Evolutionary conservation across 2,113 vertebrate species (phyloP), one percentile per base, ranked within the genome.

Genomic region (Copsychus sechellarum): DNA sequence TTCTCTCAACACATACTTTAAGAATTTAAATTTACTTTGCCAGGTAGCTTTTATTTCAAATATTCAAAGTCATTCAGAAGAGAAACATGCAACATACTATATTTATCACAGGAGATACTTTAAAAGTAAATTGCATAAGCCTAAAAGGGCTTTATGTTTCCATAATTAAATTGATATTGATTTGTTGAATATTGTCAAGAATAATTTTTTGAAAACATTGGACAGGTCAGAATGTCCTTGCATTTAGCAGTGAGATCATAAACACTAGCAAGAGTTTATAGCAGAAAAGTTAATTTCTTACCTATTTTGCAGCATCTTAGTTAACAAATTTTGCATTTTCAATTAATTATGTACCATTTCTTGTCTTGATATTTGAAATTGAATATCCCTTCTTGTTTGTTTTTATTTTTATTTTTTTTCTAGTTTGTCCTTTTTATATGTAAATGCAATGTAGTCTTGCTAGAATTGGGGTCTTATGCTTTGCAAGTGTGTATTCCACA

Each of bases 101-200:
- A 82, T 95, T 96, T 93, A 69, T 92, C 57, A 72, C 64, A 40
- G 87, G 4, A 21, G 33, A 77, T 67, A 77, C 24, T 64, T 81
- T 81, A 77, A 72, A 92, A 82, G 9, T 72, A 81, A 87, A 50
- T 54, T 93, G 77, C 14, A 31, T 82, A 76, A 72, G 26, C 38
- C 47, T 40, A 31, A 48, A 89, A 86, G 40, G 61, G 25, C 86
- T 97, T 96, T 84, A 56, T 2, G 17, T 89, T 96, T 92, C 48
- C 38, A 36, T 84, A 85, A 84, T 57, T 84, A 95, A 96, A 86
- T 78, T 88, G 6, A 25, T 85, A 70, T 65, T 95, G 50, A 79
- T 93, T 93, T 97, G 26, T 86, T 95, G 45, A 81, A 34, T 85
- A 69, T 60, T 61, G 88, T 91, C 93, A 79, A 85, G 91, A 91